Percentiles rank a stretch among this genome's conserved stretches.
Conservation (phyloP, 2,888 invertebrate species). For the Diaprepes abbreviatus region DNA sequence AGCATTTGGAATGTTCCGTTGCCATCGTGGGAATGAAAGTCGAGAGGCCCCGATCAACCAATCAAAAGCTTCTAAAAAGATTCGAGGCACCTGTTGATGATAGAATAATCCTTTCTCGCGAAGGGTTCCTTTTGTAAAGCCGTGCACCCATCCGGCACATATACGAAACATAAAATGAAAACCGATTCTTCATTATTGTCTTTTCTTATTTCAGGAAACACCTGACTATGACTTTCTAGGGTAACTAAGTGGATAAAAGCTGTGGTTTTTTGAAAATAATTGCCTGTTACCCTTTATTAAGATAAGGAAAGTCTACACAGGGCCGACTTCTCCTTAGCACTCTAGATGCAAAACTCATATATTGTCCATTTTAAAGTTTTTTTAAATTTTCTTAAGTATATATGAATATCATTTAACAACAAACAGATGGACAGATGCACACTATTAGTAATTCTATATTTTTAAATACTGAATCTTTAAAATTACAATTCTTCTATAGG, state of each 20-base stretch:
- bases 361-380: too few relatives aligned
- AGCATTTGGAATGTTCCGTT: slow-evolving; percentile 29
- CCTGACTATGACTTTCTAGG: slow-evolving; percentile 26
- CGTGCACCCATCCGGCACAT: slow-evolving; percentile 30
- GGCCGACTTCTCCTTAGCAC: too few relatives aligned
- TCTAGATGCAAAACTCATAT: too few relatives aligned
- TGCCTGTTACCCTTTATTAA: neutral
- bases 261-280: neutral
- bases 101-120: slow-evolving; percentile 53
- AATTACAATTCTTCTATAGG: too few relatives aligned
- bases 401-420: too few relatives aligned
- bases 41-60: slow-evolving; percentile 20
- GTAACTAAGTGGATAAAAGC: slow-evolving; percentile 4
- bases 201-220: slow-evolving; percentile 31
- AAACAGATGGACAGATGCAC: too few relatives aligned
- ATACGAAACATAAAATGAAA: slow-evolving; percentile 15
- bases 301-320: too few relatives aligned
- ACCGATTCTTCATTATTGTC: slow-evolving; percentile 29
- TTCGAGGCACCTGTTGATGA: slow-evolving; percentile 56
- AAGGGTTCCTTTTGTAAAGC: slow-evolving; percentile 35
- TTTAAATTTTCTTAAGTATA: too few relatives aligned
- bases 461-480: too few relatives aligned
- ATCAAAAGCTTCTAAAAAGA: slow-evolving; percentile 36
- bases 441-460: too few relatives aligned
- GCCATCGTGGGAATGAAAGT: slow-evolving; percentile 41